Evolutionary conservation across 2,888 invertebrate species (phyloP), one percentile per base, ranked within the genome.

Genomic region (Steromphala cineraria): DNA sequence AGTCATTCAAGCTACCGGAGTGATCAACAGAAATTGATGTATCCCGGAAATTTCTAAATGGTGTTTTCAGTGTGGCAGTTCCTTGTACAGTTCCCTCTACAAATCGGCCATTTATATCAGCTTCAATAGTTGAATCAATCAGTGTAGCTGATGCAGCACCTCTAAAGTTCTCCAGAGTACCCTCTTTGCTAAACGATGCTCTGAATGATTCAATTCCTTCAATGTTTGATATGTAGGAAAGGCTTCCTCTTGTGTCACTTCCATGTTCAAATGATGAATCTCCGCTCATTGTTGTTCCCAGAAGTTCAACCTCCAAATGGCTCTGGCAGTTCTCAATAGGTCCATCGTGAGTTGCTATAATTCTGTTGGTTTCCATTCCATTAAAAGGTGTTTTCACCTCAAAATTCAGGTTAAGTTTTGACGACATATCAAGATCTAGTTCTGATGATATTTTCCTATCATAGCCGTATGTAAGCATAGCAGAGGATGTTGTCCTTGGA

Each of bases 1-100:
- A 56, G 80, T 83, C 71, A 79, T 74, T 79, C 78, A n/a, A 71
- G 80, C 53, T 77, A 80, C 85, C 56, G 62, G 82, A 74, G 81
- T 80, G 82, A 31, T 62, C 79, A 53, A 84, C 80, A 40, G 78
- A 62, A 24, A 71, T 79, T 2, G 71, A 13, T 3, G 81, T 24
- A 46, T 79, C 71, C 46, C 56, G 31, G 28, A 74, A 62, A 15
- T 77, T 74, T 46, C 7, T 19, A 71, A 83, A 75, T 0, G 83
- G 83, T 53, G 79, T 74, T n/a, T 75, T 53, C 5, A 84, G 17
- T 21, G 55, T 46, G 2, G 81, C 31, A 24, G 80, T 67, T 52
- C 80, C 83, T 19, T 36, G 28, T 46, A 46, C 46, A n/a, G 40
- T 40, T 2, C 36, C 71, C 8, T 71, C 17, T n/a, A 40, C 71